Conservation (phyloP, 2,797 vertebrate species). For the Astyanax mexicanus region DNA sequence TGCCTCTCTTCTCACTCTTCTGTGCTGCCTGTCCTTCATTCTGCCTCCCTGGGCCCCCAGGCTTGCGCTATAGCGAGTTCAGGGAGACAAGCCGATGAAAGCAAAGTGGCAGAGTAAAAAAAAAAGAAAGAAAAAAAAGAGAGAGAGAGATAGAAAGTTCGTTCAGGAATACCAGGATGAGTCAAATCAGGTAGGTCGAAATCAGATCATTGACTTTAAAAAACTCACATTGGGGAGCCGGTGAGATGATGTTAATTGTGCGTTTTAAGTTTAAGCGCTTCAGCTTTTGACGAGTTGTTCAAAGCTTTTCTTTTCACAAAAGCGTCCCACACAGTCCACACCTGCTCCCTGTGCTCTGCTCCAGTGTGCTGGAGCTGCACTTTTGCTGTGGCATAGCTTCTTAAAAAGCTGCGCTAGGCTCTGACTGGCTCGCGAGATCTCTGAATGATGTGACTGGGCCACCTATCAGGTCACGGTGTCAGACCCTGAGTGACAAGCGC, state of each 20-base stretch:
- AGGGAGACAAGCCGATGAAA: constrained; percentile 41
- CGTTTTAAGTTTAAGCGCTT: constrained; percentile 20
- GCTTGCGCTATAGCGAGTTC: constrained; percentile 39
- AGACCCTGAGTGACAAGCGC: constrained; percentile 59
- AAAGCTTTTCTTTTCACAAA: constrained; percentile 31
- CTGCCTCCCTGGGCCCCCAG: constrained; percentile 45
- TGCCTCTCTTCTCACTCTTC: constrained; percentile 38
- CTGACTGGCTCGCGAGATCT: constrained; percentile 60
- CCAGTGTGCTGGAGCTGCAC: constrained; percentile 59
- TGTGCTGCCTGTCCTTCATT: constrained; percentile 53
- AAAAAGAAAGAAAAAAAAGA: background rate
- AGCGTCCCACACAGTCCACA: constrained; percentile 47
- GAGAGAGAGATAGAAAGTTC: background rate
- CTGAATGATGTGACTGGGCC: constrained; percentile 55
- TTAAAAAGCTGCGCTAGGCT: constrained; percentile 57
- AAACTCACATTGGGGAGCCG: background rate
- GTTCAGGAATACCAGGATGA: background rate
- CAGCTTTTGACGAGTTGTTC: constrained; percentile 11
- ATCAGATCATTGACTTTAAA: background rate
- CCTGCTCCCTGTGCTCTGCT: constrained; percentile 35
- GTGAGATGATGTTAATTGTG: constrained; percentile 11
- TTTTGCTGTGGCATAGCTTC: constrained; percentile 58
- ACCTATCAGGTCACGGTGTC: constrained; percentile 53
- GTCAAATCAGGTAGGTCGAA: background rate
- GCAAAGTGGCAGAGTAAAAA: constrained; percentile 24